These are phyloP conservation scores for Galerucella nymphaeae DNA, from an alignment of 2,888 invertebrate species.

Conservation along the genomic window DNA sequence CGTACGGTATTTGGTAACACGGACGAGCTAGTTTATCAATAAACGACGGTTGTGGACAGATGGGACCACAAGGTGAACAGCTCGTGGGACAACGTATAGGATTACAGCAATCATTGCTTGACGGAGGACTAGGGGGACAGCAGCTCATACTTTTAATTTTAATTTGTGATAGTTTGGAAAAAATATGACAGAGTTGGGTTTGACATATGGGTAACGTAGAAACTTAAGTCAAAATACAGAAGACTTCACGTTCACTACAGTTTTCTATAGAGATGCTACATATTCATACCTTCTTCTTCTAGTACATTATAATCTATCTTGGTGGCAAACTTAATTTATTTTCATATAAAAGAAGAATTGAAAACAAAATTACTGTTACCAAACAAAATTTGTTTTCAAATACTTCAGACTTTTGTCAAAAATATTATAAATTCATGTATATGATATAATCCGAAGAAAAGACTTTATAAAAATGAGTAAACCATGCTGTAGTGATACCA, in stretches of 20 bases:
- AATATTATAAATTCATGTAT: conserved; percentile 5
- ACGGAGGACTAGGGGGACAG: conserved; percentile 10
- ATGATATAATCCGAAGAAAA: not conserved
- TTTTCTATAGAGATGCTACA: no score
- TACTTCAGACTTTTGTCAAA: not conserved
- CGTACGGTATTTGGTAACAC: conserved; percentile 37
- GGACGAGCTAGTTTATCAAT: conserved; percentile 31
- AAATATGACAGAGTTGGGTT: not conserved
- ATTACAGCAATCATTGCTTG: not conserved
- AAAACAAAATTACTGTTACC: not conserved
- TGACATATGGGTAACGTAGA: conserved; percentile 1
- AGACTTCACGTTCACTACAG: no score
- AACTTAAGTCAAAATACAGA: not conserved
- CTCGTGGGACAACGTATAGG: not conserved
- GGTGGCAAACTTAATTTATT: no score
- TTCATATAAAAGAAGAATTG: not conserved
- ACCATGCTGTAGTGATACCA: conserved; percentile 1
- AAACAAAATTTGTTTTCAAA: not conserved
- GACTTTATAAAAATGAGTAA: not conserved
- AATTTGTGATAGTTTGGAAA: no score
- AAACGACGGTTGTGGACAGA: conserved; percentile 13
- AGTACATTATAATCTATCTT: no score
- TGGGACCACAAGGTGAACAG: conserved; percentile 12
- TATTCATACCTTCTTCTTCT: no score
- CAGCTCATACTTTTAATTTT: conserved; percentile 10